Base-by-base conservation (phyloP, 2,888 invertebrate genomes). In the Chymomyza caudatula region DNA sequence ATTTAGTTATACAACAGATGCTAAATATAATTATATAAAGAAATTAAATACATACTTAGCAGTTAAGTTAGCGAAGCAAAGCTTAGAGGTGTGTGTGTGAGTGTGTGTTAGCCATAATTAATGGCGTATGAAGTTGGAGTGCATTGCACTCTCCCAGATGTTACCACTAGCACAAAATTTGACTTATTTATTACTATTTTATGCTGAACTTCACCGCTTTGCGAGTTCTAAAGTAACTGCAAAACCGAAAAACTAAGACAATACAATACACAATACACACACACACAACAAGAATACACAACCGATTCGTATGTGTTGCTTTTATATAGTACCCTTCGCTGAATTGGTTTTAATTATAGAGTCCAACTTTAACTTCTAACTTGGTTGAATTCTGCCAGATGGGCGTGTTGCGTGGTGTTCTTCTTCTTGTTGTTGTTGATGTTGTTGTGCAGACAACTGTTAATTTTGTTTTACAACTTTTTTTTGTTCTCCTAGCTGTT, bases 391-490 rank as follows among this genome's bases (percentile, higher is more conserved):
- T 19, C 0, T 60, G 62, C 25, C 15, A 15, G 60, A 19, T 75
- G 76, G 63, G 76, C 73, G 76, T 76, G 62, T 76, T 57, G 49
- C 43, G 11, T 63, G 59, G 68, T 65, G 61, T 61, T 58, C 43
- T 63, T 59, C n/a, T n/a, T n/a, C n/a, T n/a, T n/a, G n/a, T n/a
- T n/a, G n/a, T n/a, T n/a, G n/a, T n/a, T n/a, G n/a, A n/a, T n/a
- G n/a, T n/a, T n/a, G n/a, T 72, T 81, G 80, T 64, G 78, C 86
- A 83, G 72, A 78, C 84, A 82, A 82, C 82, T 82, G 82, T 82
- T 82, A 84, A 85, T 84, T 85, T 78, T 80, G 84, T 74, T 69
- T 78, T 78, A 83, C 86, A 80, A 78, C 84, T 72, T 73, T 56
- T 56, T 61, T 20, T 20, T 44, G 59, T 71, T 29, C 81, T 72